Evolutionary conservation across 2,888 invertebrate species (phyloP), one percentile per base, ranked within the genome.

Genomic region (Cephonodes hylas): DNA sequence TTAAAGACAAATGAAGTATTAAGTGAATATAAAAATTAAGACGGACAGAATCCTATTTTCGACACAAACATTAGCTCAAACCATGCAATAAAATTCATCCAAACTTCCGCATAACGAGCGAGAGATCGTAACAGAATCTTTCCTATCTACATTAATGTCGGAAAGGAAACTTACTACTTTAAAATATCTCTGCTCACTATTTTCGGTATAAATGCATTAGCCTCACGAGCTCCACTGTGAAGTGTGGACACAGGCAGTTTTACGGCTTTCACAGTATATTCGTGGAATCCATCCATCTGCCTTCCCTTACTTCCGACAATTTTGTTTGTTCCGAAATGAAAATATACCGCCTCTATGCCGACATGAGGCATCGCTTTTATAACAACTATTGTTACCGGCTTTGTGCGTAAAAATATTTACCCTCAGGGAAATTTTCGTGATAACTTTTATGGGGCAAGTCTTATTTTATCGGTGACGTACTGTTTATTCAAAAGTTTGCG

Each of bases 271-370:
- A 13, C n/a, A 6, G 34, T 59, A 59, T 45, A 59, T 46, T 34
- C 59, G 22, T 22, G 22, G 7, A 15, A 59, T 22, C 18, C 59
- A 46, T 59, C 34, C 45, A 42, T 58, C 58, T 58, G 45, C 22
- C 8, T 10, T 27, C 22, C 20, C 22, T 34, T 42, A 27, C 18
- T 56, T 60, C 20, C 25, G 60, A 22, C 56, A 60, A 59, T 59
- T 45, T 44, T 46, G 59, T 59, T 53, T 53, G 48, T 53, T 46
- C 34, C 22, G 27, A 53, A 46, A 53, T 20, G 59, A 45, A 22
- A 57, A 57, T 34, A 34, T 38, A 38, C 38, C 38, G 3, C n/a
- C n/a, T 5, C n/a, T 4, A 38, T 38, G 2, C 3, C n/a, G n/a
- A 31, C n/a, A n/a, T 38, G 13, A 38, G 8, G n/a, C 38, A 38